Conservation (phyloP, 2,888 invertebrate species). For the Lasioglossum zephyrum region DNA sequence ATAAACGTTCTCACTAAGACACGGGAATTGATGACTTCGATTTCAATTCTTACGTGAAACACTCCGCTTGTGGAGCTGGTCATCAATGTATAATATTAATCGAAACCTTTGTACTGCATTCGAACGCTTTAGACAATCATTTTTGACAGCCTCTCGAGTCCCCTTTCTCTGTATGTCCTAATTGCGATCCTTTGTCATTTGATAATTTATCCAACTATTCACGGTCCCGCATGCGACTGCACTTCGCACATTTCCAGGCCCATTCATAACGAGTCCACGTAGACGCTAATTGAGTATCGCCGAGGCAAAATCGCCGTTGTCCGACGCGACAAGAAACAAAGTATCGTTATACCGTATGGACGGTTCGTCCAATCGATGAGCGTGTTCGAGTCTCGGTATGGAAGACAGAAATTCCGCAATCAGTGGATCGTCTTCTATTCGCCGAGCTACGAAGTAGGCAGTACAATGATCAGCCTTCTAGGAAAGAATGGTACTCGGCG, state of each 20-base stretch:
- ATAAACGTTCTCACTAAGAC: not conserved
- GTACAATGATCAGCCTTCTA: not conserved
- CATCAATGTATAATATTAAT: not conserved
- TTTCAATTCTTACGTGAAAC: not conserved
- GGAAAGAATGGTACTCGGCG: not conserved
- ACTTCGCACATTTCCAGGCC: not conserved
- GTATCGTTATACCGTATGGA: not conserved
- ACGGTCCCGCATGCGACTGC: not conserved
- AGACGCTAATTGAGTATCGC: not conserved
- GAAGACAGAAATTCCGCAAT: not conserved
- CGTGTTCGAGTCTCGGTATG: not conserved
- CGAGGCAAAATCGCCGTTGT: not conserved
- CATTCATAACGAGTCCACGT: not conserved
- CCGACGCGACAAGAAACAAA: not conserved
- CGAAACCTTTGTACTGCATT: too few species aligned
- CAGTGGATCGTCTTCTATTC: not conserved
- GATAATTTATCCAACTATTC: not conserved
- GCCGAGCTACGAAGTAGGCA: not conserved
- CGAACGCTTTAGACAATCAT: too few species aligned
- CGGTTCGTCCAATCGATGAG: not conserved
- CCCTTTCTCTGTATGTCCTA: not conserved
- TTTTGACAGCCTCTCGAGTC: not conserved
- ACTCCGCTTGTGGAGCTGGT: not conserved
- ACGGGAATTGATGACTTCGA: not conserved
- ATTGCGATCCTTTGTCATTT: not conserved